Conservation (phyloP, 2,797 vertebrate species). For the Acestrorhynchus altus region DNA sequence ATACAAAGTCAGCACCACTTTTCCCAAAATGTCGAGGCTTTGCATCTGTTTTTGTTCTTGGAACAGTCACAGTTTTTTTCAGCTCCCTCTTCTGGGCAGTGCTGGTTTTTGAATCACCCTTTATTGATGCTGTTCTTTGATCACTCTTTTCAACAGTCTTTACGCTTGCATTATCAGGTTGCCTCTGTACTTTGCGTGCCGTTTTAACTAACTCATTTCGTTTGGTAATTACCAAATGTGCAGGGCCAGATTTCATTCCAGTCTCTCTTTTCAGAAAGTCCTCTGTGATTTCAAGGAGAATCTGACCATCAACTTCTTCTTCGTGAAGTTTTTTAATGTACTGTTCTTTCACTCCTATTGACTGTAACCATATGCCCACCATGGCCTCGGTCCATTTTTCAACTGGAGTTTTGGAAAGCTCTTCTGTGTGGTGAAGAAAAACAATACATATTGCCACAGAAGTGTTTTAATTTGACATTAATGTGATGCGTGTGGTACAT, state of each 20-base stretch:
- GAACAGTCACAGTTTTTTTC: slow-evolving; percentile 10
- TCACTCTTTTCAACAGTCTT: background rate
- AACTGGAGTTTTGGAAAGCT: slow-evolving; percentile 53
- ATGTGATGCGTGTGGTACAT: background rate
- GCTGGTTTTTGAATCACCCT: background rate
- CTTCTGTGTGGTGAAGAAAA: slow-evolving; percentile 44
- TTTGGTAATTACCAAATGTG: slow-evolving; percentile 75
- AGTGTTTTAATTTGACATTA: no score
- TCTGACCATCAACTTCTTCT: slow-evolving; percentile 79
- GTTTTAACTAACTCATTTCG: slow-evolving; percentile 72
- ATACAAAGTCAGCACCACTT: slow-evolving; percentile 73
- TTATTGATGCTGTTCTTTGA: slow-evolving; percentile 28
- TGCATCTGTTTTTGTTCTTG: slow-evolving; percentile 67
- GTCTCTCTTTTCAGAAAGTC: slow-evolving; percentile 72
- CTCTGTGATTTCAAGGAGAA: slow-evolving; percentile 71
- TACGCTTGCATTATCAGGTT: background rate
- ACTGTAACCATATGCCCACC: slow-evolving; percentile 79
- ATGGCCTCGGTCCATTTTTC: slow-evolving; percentile 78
- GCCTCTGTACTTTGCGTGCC: slow-evolving; percentile 45
- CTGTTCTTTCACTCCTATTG: slow-evolving; percentile 74
- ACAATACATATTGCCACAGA: background rate
- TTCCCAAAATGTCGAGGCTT: slow-evolving; percentile 77
- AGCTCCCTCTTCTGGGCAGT: slow-evolving; percentile 20
- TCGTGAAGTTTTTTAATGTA: slow-evolving; percentile 73
- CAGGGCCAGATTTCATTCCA: slow-evolving; percentile 80